Conservation (phyloP, 2,888 invertebrate genomes). For the Halictus quadricinctus region DNA sequence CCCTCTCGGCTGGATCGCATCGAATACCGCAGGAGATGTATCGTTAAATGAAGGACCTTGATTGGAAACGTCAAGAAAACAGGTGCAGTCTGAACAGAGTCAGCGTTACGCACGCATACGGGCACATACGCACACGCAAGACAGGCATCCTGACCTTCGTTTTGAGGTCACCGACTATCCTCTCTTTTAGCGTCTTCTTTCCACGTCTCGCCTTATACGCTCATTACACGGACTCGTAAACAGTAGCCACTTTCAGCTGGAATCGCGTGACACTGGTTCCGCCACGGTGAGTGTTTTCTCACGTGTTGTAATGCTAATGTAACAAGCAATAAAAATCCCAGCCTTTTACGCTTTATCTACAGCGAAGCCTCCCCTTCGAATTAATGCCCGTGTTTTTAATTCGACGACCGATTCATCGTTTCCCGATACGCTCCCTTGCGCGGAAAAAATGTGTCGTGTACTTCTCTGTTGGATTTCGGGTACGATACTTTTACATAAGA, state of each 20-base stretch:
- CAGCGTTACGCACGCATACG: conserved; percentile 42
- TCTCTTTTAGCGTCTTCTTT: conserved; percentile 46
- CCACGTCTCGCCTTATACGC: conserved; percentile 24
- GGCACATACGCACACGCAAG: background rate
- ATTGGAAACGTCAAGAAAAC: conserved; percentile 36
- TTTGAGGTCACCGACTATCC: conserved; percentile 56
- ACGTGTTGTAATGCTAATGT: conserved; percentile 16
- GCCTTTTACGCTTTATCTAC: conserved; percentile 13
- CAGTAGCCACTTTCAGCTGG: conserved; percentile 22
- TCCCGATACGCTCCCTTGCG: background rate
- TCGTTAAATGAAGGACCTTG: conserved; percentile 49
- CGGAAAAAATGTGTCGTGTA: background rate
- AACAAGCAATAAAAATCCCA: conserved; percentile 17
- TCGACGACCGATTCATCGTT: background rate
- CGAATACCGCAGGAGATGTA: conserved; percentile 16
- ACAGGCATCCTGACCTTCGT: conserved; percentile 60
- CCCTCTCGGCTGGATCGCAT: background rate
- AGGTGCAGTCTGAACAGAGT: conserved; percentile 46
- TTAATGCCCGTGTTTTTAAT: background rate
- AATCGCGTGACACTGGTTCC: conserved; percentile 15
- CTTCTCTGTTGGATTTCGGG: no score
- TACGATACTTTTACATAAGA: no score
- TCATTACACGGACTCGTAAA: conserved; percentile 37
- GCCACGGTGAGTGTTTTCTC: conserved; percentile 24
- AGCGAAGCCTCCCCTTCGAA: background rate